A percentile compares a stretch with the other conserved stretches of the same genome.
Evolutionary conservation across 2,888 invertebrate species (phyloP).

Genomic region (Euspilapteryx auroguttella): DNA sequence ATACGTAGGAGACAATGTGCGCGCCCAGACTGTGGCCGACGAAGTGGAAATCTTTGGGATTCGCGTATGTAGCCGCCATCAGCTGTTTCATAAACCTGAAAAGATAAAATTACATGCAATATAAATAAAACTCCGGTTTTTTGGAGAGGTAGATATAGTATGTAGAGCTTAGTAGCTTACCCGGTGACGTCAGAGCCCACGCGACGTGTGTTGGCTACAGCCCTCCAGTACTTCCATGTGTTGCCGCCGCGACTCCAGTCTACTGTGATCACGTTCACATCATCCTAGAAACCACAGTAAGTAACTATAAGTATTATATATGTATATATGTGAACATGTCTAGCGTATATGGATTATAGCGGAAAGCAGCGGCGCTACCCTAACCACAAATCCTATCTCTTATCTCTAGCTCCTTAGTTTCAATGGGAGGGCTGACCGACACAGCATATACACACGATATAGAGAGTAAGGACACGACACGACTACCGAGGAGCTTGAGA

Average conservation of each 20-base stretch:
- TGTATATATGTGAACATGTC: too few species aligned
- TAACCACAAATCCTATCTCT: too few species aligned
- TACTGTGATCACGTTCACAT: conserved; percentile 64
- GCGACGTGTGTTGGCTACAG: conserved; percentile 59
- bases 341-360: too few species aligned
- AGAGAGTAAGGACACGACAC: too few species aligned
- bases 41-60: conserved; percentile 47
- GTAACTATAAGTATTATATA: not conserved
- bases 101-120: not conserved
- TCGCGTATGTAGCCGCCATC: conserved; percentile 28
- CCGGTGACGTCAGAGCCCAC: conserved; percentile 56
- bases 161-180: too few species aligned
- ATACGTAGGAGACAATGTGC: conserved; percentile 61
- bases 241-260: conserved; percentile 68
- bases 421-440: too few species aligned
- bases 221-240: conserved; percentile 63
- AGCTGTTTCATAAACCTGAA: conserved; percentile 49
- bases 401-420: too few species aligned
- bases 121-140: conserved; percentile 1
- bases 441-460: too few species aligned
- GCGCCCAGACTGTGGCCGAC: conserved; percentile 67
- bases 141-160: too few species aligned
- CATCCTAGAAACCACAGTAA: conserved; percentile 29
- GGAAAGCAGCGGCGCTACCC: too few species aligned
- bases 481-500: too few species aligned